phyloP scores from a whole-genome alignment of 2,113 vertebrate genomes.

The Cynocephalus volans region DNA sequence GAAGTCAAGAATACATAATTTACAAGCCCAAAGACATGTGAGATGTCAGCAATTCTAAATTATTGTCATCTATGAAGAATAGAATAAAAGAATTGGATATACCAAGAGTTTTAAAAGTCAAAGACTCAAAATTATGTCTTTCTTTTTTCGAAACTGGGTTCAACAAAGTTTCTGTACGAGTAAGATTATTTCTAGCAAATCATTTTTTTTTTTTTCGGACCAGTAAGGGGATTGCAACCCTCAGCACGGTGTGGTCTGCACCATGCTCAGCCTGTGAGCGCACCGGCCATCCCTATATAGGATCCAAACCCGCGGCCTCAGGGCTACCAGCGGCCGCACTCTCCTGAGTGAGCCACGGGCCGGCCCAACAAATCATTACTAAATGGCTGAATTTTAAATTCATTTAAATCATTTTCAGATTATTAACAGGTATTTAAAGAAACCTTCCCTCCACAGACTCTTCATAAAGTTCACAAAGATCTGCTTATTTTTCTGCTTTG shows the following conservation, averaged over 20 bases:
- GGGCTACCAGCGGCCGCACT: too few species aligned
- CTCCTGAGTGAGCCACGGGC: too few species aligned
- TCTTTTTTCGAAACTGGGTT: conserved; percentile 41
- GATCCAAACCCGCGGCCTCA: too few species aligned
- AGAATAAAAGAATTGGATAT: background rate
- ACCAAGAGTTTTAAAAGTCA: conserved; percentile 25
- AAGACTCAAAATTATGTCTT: background rate
- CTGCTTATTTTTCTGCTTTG: conserved; percentile 13
- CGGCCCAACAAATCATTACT: background rate
- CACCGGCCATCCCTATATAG: too few species aligned
- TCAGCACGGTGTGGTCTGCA: too few species aligned
- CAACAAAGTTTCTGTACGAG: conserved; percentile 23
- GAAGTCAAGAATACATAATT: conserved; percentile 56
- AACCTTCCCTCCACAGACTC: background rate
- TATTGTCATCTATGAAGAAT: conserved; percentile 1
- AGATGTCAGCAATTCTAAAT: conserved; percentile 50
- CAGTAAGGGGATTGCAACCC: too few species aligned
- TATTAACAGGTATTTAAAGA: conserved; percentile 35
- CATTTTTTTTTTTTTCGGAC: too few species aligned
- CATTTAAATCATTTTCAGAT: conserved; percentile 23
- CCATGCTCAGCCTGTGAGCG: too few species aligned
- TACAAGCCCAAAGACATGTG: conserved; percentile 14
- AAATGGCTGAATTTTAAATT: background rate
- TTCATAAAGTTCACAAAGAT: conserved; percentile 30
- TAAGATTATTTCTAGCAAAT: conserved; percentile 14